phyloP scores from a whole-genome alignment of 1,140 invertebrate genomes.

The Lepidurus arcticus region DNA sequence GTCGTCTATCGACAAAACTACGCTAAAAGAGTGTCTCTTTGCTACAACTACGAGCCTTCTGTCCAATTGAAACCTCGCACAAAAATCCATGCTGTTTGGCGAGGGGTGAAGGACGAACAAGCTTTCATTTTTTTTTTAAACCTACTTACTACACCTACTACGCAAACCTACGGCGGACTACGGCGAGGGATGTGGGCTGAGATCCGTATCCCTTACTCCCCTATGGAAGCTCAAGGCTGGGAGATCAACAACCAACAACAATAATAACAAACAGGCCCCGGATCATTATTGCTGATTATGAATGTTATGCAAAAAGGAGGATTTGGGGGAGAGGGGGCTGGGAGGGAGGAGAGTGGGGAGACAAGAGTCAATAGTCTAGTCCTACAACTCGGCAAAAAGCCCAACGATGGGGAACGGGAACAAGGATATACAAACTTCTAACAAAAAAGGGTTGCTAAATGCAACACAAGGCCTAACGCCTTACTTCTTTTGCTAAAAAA shows the following conservation, averaged over 20 bases:
- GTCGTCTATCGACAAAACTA: constrained; percentile 15
- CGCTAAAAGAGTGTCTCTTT: constrained; percentile 8
- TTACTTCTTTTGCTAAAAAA: background rate
- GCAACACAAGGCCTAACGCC: background rate
- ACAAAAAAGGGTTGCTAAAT: background rate
- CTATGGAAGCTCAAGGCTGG: constrained; percentile 13
- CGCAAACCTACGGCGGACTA: constrained; percentile 6
- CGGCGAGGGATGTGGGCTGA: constrained; percentile 20
- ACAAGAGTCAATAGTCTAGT: background rate
- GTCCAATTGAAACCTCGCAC: background rate
- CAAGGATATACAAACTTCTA: background rate
- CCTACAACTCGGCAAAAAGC: background rate
- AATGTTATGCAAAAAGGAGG: background rate
- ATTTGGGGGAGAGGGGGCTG: background rate
- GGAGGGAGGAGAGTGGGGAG: background rate
- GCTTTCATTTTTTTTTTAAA: constrained; percentile 13
- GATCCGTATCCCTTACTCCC: constrained; percentile 20
- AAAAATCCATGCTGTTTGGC: background rate
- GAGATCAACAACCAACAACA: constrained; percentile 21
- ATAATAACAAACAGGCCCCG: constrained; percentile 17
- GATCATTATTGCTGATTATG: constrained; percentile 22
- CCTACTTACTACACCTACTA: constrained; percentile 8
- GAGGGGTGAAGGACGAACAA: no score
- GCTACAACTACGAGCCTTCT: constrained; percentile 15
- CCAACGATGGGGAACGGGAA: background rate